Base-by-base conservation (phyloP, 2,888 invertebrate species). In the Oscheius sp. region DNA sequence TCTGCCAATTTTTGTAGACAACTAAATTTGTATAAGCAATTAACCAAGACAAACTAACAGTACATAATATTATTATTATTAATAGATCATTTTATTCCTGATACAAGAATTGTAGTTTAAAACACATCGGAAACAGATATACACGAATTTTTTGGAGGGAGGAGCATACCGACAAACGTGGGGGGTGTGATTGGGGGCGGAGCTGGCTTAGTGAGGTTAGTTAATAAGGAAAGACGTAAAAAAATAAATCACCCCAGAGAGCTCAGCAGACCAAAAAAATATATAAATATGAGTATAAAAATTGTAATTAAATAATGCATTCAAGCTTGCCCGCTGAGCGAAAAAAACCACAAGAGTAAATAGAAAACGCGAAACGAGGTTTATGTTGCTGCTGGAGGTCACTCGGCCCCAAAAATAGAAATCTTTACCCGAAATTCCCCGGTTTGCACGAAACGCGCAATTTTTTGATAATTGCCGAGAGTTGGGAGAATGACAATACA, bases 351-450 rank as follows among this genome's bases (percentile, higher is more conserved):
- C 9, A 45, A 45, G n/a, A n/a, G n/a, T n/a, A n/a, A n/a, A n/a
- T n/a, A n/a, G 41, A 61, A 61, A 61, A 25, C 41, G 61, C 45
- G 61, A 43, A 61, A 61, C 61, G 61, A 61, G 61, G 61, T 61
- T 13, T 23, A 45, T 23, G 45, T n/a, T n/a, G n/a, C n/a, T 41
- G 18, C 25, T 43, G 18, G 43, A 18, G 45, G 23, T 25, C 21
- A 55, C 2, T 12, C 55, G 55, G 12, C 25, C 55, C 61, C 58
- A 29, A 41, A n/a, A n/a, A 61, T 61, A 61, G 61, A 61, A 61
- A 61, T 61, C 61, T 61, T 61, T 41, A 61, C 61, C 61, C 61
- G 61, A 61, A 61, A 61, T 61, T 61, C 61, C 61, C 61, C 61
- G 61, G 61, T 41, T n/a, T 45, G 21, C 25, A 25, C n/a, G 45